phyloP scores from a whole-genome alignment of 2,797 vertebrate species.

The Hipposideros larvatus region DNA sequence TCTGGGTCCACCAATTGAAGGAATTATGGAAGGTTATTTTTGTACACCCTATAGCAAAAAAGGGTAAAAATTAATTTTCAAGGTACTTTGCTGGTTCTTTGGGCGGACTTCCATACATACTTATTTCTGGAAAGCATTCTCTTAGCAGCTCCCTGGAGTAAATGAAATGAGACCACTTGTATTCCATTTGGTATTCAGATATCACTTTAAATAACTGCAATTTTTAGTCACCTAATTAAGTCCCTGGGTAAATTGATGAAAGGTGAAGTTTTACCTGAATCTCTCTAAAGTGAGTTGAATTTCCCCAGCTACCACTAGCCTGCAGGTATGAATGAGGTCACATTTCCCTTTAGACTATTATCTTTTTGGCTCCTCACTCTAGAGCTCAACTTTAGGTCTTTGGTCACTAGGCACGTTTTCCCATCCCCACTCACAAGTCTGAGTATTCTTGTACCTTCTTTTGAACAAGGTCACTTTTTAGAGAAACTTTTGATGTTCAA shows the following conservation, averaged over 20 bases:
- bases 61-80: slow-evolving; percentile 26
- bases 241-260: slow-evolving; percentile 67
- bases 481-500: not conserved
- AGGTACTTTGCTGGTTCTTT: not conserved
- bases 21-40: slow-evolving; percentile 9
- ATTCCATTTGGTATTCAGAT: slow-evolving; percentile 53
- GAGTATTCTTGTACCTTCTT: not conserved
- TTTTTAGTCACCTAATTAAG: slow-evolving; percentile 69
- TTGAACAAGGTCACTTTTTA: not conserved
- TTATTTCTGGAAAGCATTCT: slow-evolving; percentile 61
- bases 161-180: slow-evolving; percentile 28
- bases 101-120: not conserved
- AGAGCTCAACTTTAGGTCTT: not conserved
- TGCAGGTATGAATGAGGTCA: not conserved
- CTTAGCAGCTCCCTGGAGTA: not conserved
- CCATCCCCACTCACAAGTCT: not conserved
- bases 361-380: not conserved
- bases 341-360: not conserved
- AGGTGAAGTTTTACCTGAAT: slow-evolving; percentile 39
- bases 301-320: not conserved
- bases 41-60: not conserved
- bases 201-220: slow-evolving; percentile 57
- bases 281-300: slow-evolving; percentile 37
- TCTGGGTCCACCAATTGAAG: slow-evolving; percentile 12
- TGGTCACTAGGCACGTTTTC: not conserved